Evolutionary conservation across 2,888 invertebrate species (phyloP).

Genomic region (Drosophila limbata): DNA sequence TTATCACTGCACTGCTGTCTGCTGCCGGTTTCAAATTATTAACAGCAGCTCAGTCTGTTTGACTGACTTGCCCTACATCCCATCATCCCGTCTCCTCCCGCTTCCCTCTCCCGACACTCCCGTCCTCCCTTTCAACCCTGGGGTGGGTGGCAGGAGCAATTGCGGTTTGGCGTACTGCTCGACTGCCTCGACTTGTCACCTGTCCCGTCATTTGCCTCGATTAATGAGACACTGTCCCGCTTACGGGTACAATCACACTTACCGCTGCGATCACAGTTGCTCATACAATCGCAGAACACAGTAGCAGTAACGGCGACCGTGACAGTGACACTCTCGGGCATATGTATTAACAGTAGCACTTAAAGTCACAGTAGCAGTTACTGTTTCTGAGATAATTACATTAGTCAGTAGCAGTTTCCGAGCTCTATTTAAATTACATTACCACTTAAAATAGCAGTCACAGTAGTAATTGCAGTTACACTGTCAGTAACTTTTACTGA

Average conservation of each 20-base stretch:
- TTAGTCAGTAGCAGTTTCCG: not conserved
- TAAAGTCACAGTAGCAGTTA: not conserved
- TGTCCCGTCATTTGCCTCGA: constrained; percentile 32
- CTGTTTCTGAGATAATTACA: too few species aligned
- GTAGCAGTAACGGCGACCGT: not conserved
- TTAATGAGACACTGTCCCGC: constrained; percentile 38
- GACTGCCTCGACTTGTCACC: constrained; percentile 22
- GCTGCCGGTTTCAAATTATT: constrained; percentile 43
- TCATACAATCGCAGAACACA: not conserved
- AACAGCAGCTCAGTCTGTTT: constrained; percentile 31
- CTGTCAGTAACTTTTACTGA: not conserved
- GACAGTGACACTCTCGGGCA: not conserved
- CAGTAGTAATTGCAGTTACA: constrained; percentile 3
- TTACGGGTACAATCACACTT: constrained; percentile 5
- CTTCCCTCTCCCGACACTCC: too few species aligned
- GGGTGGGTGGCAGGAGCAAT: not conserved
- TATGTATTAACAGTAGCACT: not conserved
- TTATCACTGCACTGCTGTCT: constrained; percentile 45
- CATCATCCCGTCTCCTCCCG: not conserved
- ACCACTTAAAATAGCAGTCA: constrained; percentile 1
- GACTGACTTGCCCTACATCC: constrained; percentile 25
- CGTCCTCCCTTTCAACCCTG: not conserved
- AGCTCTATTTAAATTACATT: too few species aligned
- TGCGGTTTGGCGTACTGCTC: not conserved
- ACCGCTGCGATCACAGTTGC: not conserved